Base-by-base conservation (phyloP, 2,888 invertebrate genomes). In the Leptinotarsa tumamoca region DNA sequence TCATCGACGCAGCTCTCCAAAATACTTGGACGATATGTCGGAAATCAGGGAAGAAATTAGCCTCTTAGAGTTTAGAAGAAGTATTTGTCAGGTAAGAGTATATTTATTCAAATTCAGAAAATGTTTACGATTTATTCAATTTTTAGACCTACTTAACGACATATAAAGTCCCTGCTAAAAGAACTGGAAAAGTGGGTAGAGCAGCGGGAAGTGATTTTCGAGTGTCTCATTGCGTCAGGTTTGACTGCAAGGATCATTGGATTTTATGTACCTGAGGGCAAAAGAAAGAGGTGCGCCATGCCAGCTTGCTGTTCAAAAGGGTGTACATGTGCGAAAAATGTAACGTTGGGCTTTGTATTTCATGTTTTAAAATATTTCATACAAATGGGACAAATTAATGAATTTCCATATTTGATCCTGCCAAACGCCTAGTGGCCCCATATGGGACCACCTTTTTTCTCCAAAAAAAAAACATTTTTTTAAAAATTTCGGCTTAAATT, bases 1-100 rank as follows among this genome's bases (percentile, higher is more conserved):
- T 74, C 23, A 23, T 77, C 27, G 79, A 80, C 74, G 71, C 68
- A 50, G 52, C 77, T n/a, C 49, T 80, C 23, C 72, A 80, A 50
- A 80, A 80, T 78, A 78, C 78, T 54, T 33, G 33, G 33, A 33
- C 33, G 33, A 33, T 33, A 5, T 33, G 33, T 33, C 5, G 33
- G 33, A 73, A 73, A 74, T 67, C 72, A 43, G 70, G 67, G 15
- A 73, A 51, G 58, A 77, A 58, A 74, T 78, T 18, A 68, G 70
- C 58, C 75, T 69, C 56, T 58, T 78, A 63, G 71, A 79, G 27
- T 79, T 79, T 73, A 73, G 72, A 72, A 69, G 72, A 61, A 71
- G 27, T 54, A 71, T 74, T 67, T 58, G 33, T 58, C 71, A 71
- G 58, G 71, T 71, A 27, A 67, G 33, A 33, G 33, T 33, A 33